Percentiles rank a stretch among this genome's conserved stretches.
Evolutionary conservation across 2,888 invertebrate genomes (phyloP).

Genomic region (Harpalus rubripes): DNA sequence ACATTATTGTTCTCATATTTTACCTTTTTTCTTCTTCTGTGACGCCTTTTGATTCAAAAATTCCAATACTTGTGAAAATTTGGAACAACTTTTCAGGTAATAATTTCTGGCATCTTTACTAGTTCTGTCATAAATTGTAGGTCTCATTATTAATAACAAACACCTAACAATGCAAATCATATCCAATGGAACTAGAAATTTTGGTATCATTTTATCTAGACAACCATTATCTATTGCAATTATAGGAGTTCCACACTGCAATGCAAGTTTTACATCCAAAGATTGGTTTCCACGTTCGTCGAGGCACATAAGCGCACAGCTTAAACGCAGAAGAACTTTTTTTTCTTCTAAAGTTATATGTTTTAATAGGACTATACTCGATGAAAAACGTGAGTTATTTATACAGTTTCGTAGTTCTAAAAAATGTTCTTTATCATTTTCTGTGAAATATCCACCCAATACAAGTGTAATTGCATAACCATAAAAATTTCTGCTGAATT

Average conservation of each 20-base stretch:
- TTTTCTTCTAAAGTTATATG: slow-evolving; percentile 16
- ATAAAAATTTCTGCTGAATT: not conserved
- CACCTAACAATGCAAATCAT: not conserved
- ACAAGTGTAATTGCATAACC: not conserved
- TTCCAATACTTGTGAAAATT: slow-evolving; percentile 4
- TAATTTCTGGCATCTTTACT: not conserved
- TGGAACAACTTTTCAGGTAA: slow-evolving; percentile 24
- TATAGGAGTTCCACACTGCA: slow-evolving; percentile 6
- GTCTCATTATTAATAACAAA: slow-evolving; percentile 5
- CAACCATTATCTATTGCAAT: slow-evolving; percentile 22
- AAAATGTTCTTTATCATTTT: slow-evolving; percentile 3
- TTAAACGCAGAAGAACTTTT: slow-evolving; percentile 30
- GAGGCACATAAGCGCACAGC: slow-evolving; percentile 10
- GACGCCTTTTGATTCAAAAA: not conserved
- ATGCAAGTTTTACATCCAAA: not conserved
- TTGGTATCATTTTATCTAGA: not conserved
- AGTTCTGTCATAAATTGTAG: slow-evolving; percentile 6
- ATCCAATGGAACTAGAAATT: slow-evolving; percentile 1
- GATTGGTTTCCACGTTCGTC: not conserved
- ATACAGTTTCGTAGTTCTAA: not conserved
- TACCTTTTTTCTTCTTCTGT: slow-evolving; percentile 4
- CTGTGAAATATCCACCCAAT: slow-evolving; percentile 9
- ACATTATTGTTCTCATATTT: not conserved
- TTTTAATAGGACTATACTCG: not conserved
- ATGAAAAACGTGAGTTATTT: not conserved